Evolutionary conservation across 1,140 invertebrate genomes (phyloP), one percentile per base, ranked within the genome.

Genomic region (Ceratosolen solmsi): DNA sequence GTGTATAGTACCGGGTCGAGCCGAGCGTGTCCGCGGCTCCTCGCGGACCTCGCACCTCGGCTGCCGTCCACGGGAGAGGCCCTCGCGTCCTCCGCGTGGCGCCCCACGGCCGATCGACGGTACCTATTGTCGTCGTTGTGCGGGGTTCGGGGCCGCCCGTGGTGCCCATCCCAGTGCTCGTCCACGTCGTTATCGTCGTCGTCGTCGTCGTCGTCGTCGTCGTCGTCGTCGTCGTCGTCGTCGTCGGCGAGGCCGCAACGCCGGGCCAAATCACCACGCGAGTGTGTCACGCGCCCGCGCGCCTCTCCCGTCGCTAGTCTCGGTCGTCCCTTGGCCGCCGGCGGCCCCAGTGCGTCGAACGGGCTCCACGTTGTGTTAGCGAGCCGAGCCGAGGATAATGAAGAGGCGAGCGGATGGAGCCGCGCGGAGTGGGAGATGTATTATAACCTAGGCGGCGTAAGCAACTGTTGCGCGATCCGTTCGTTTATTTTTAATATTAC

Each of bases 1-100:
- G 89, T n/a, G n/a, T 91, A 90, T 90, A 90, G 89, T 87, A 87
- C 86, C 87, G 87, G 89, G 88, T 86, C 71, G 46, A 74, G 84
- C 85, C 85, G 86, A 85, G 85, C 54, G 81, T 15, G 30, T 72
- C 54, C 27, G 60, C 15, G 30, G 63, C 72, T 56, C 82, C 38
- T 65, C 77, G 76, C 36, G 38, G 33, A 22, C 73, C 51, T 13
- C 9, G 11, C 81, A 41, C 41, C 41, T 51, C 58, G 72, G 1
- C 46, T 68, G 73, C 22, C 54, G 17, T 36, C 63, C 30, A 7
- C 63, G 63, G 17, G 13, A 4, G 5, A 4, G 25, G 8, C n/a
- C 58, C n/a, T 30, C 58, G 7, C n/a, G n/a, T 3, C 8, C n/a
- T 4, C 58, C n/a, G 25, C 3, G 4, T 8, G 20, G 72, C 72